Conservation (phyloP, 1,140 invertebrate genomes). For the Drosophila guanche region DNA sequence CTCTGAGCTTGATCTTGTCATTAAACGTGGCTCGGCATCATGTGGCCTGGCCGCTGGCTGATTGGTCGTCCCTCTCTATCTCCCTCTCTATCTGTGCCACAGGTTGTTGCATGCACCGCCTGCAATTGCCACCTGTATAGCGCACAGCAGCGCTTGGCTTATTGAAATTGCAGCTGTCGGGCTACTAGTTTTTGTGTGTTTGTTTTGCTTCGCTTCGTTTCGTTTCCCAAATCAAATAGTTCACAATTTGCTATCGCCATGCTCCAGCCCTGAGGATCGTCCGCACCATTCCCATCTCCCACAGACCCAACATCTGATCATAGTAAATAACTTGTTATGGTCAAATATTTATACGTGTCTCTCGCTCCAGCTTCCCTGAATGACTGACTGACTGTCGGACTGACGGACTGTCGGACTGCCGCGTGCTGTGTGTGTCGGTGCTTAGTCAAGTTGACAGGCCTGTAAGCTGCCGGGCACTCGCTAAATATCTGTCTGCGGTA, state of each 20-base stretch:
- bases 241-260: conserved; percentile 66
- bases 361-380: conserved; percentile 4
- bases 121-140: conserved; percentile 40
- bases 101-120: conserved; percentile 59
- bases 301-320: conserved; percentile 57
- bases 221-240: conserved; percentile 76
- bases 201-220: conserved; percentile 35
- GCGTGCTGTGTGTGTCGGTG: conserved; percentile 29
- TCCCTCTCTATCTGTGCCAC: conserved; percentile 49
- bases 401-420: conserved; percentile 11
- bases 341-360: conserved; percentile 62
- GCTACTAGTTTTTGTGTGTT: conserved; percentile 45
- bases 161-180: conserved; percentile 63
- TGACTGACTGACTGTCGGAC: conserved; percentile 10
- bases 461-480: conserved; percentile 40
- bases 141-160: conserved; percentile 32
- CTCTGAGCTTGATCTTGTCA: conserved; percentile 79
- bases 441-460: conserved; percentile 64
- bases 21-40: conserved; percentile 70
- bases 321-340: conserved; percentile 81
- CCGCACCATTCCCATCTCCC: conserved; percentile 10
- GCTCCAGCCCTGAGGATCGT: conserved; percentile 66
- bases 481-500: conserved; percentile 75
- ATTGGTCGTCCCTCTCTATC: conserved; percentile 61
- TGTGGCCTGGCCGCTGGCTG: conserved; percentile 48